Evolutionary conservation across 2,113 vertebrate genomes (phyloP), one percentile per base, ranked within the genome.

Genomic region (Semicossyphus pulcher): DNA sequence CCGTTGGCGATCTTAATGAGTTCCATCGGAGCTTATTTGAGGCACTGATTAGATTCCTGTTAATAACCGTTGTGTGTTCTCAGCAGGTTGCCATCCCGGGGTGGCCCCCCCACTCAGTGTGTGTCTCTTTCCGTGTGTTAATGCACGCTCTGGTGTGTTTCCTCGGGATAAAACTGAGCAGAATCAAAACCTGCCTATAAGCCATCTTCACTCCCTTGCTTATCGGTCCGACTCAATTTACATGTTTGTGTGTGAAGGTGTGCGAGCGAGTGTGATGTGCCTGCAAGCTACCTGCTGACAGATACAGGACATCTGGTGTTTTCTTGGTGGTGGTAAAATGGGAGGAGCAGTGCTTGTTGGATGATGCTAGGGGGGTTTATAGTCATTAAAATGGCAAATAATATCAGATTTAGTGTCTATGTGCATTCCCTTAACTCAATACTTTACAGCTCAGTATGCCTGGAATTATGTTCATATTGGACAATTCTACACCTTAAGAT

Each of bases 21-120:
- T 87, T 93, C 88, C 91, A 91, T 42, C 91, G 91, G 90, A 90
- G 74, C 87, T 91, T 81, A 89, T 91, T 89, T 91, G 64, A 81
- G 68, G 76, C 78, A 47, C 74, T 86, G 85, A 93, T 93, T 91
- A 89, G 81, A 89, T 87, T 87, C 47, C 52, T 76, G 65, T 72
- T 92, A 86, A 92, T 93, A 89, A 89, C 93, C 92, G 61, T 90
- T 90, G 81, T 84, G 90, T 86, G 85, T 86, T 87, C 86, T 83
- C 91, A 83, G 88, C 79, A 90, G 90, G 90, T 81, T 80, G 72
- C 74, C 63, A 78, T 86, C 37, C 76, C 85, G 60, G 60, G 60
- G 58, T 70, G 62, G 60, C 74, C 68, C 64, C n/a, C 76, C 73
- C 14, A 34, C 78, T 63, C 66, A 52, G 39, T 26, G 34, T 62